Base-by-base conservation (phyloP, 2,797 vertebrate genomes). In the Poecilia wingei region DNA sequence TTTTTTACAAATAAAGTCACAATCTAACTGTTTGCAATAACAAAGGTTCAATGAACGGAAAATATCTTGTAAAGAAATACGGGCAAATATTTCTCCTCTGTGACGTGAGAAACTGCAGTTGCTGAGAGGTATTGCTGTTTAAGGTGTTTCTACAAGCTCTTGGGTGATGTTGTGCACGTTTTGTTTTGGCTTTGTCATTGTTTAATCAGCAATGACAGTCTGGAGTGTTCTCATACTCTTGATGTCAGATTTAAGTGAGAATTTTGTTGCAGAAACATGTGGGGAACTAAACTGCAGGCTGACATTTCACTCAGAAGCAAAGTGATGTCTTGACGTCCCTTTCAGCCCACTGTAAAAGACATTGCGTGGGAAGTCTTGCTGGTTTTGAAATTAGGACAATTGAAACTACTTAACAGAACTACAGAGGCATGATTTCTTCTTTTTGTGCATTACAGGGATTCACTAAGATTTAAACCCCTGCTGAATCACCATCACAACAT, bases 391-490 rank as follows among this genome's bases (percentile, higher is more conserved):
- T 36, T 36, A 41, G 43, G 70, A 80, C 82, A 81, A 73, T 70
- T 88, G 71, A 9, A 53, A 39, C 39, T 81, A 3, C 78, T 55
- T 49, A 66, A 6, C 72, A 71, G 41, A 69, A 12, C 68, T 69
- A 89, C 43, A 77, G 74, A 75, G 49, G 36, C 72, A n/a, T 66
- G 51, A 78, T 39, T 39, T 20, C 1, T 45, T 81, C 25, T 79
- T 74, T 82, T 80, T 80, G 64, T 45, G 13, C 25, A 77, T 85
- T 80, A 59, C 57, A 79, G 57, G 59, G 28, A 2, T 39, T 2
- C 45, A 22, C 51, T 43, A 68, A 83, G 71, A 82, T 84, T 76
- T 43, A 77, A 43, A 2, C 69, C 80, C 78, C 73, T 57, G 79
- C 81, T 80, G 71, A 78, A n/a, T 84, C 64, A 59, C 41, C 55